phyloP scores from a whole-genome alignment of 2,797 vertebrate genomes.

The Tolypeutes matacus region DNA sequence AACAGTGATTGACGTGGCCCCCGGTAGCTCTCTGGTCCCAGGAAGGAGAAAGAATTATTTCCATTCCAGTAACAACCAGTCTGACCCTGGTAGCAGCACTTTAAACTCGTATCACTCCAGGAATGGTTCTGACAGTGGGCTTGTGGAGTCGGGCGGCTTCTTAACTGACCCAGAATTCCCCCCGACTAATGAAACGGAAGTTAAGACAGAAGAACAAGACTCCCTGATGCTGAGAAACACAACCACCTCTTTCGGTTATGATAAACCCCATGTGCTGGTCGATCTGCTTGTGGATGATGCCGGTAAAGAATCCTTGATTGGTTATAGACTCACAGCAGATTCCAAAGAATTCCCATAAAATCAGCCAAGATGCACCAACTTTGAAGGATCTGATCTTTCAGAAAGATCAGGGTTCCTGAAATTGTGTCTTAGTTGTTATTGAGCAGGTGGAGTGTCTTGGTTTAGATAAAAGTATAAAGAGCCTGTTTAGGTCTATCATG shows the following conservation, averaged over 20 bases:
- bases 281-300: slow-evolving; percentile 81
- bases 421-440: neutral
- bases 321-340: slow-evolving; percentile 79
- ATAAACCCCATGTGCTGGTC: slow-evolving; percentile 87
- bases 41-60: slow-evolving; percentile 73
- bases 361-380: neutral
- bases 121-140: slow-evolving; percentile 67
- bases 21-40: neutral
- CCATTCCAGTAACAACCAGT: slow-evolving; percentile 72
- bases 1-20: neutral
- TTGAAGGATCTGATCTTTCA: neutral
- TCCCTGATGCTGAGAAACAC: neutral
- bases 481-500: neutral
- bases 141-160: neutral
- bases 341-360: neutral
- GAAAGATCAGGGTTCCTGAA: neutral
- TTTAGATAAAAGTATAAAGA: neutral
- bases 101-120: slow-evolving; percentile 71
- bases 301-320: slow-evolving; percentile 83
- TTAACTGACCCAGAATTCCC: slow-evolving; percentile 36
- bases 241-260: slow-evolving; percentile 86
- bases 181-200: slow-evolving; percentile 13
- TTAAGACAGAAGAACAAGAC: slow-evolving; percentile 42
- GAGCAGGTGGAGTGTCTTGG: neutral
- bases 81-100: slow-evolving; percentile 48